Conservation (phyloP, 2,888 invertebrate species). For the Lasioglossum figueresi region DNA sequence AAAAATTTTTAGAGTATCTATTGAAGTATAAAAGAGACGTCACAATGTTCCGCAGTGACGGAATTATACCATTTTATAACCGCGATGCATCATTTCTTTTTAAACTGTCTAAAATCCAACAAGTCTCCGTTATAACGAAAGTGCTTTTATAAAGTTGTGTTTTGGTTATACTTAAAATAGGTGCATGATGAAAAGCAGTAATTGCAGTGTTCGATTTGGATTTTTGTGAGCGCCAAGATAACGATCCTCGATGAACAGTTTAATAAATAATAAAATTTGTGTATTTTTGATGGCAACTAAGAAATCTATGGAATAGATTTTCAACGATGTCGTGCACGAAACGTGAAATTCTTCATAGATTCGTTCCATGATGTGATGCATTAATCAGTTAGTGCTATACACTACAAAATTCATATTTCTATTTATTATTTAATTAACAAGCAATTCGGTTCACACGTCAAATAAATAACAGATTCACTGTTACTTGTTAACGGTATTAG, state of each 20-base stretch:
- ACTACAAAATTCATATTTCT: too few species aligned
- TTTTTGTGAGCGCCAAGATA: constrained; percentile 48
- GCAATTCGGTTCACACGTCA: neutral
- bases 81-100: neutral
- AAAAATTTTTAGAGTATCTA: neutral
- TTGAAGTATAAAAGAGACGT: neutral
- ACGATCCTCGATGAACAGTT: constrained; percentile 44
- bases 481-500: neutral
- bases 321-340: neutral
- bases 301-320: too few species aligned
- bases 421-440: neutral
- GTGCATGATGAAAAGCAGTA: constrained; percentile 37
- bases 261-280: neutral
- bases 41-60: too few species aligned
- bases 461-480: constrained; percentile 1
- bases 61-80: neutral
- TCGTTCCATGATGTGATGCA: neutral
- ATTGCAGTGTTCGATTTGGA: constrained; percentile 26
- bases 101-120: neutral
- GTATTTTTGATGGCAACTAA: neutral
- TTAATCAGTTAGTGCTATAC: constrained; percentile 6
- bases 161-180: neutral
- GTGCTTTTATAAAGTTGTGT: too few species aligned
- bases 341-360: neutral
- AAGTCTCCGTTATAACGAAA: too few species aligned